These are phyloP conservation scores for Umimayanthus kanabou DNA, from an alignment of 92 coral and sea anemone genomes.

Conservation along the genomic window DNA sequence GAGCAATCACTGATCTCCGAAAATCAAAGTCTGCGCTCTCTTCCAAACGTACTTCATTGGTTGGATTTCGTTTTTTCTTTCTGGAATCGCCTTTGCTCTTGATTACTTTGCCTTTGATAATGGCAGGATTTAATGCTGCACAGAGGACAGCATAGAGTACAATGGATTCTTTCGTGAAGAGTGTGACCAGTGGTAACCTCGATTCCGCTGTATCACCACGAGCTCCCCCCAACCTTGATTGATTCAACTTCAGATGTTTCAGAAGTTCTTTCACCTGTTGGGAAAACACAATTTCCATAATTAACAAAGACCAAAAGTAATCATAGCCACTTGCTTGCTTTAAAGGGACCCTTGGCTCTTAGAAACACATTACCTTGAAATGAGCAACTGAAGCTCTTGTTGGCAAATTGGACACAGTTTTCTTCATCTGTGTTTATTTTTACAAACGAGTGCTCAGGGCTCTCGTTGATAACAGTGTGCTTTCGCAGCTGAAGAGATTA, in stretches of 20 bases:
- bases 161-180: constrained; percentile 17
- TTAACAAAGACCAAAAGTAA: neutral
- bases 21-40: constrained; percentile 18
- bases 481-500: too few relatives aligned
- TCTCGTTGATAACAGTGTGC: too few relatives aligned
- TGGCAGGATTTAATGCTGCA: constrained; percentile 27
- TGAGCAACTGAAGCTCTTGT: too few relatives aligned
- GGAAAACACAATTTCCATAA: neutral
- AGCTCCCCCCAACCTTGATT: neutral
- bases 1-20: constrained; percentile 26
- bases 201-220: neutral
- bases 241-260: constrained; percentile 2
- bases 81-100: neutral
- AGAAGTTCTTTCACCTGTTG: constrained; percentile 29
- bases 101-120: constrained; percentile 10
- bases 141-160: constrained; percentile 26
- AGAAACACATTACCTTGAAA: too few relatives aligned
- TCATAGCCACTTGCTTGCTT: neutral
- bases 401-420: too few relatives aligned
- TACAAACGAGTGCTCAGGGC: too few relatives aligned
- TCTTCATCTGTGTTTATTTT: too few relatives aligned
- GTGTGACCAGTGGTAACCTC: neutral
- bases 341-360: neutral
- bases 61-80: neutral
- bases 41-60: neutral